phyloP scores from a whole-genome alignment of 2,888 invertebrate genomes.

The Drosophila neonasuta region DNA sequence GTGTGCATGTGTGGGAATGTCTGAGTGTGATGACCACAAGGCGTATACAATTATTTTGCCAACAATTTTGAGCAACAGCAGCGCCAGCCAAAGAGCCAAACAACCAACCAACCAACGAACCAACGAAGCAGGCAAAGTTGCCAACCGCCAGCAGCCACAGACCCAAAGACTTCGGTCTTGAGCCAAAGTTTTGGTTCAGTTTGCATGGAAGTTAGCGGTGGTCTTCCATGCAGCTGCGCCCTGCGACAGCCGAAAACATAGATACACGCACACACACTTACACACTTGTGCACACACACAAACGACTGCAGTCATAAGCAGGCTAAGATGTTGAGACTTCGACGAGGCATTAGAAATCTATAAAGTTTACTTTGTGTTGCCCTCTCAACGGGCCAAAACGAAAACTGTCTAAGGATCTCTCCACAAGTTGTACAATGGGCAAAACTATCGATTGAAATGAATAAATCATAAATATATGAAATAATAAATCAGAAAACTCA shows the following conservation, averaged over 20 bases:
- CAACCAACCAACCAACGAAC: conserved; percentile 33
- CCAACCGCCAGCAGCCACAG: conserved; percentile 57
- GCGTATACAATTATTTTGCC: conserved; percentile 72
- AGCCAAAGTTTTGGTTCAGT: conserved; percentile 52
- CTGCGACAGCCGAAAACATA: conserved; percentile 16
- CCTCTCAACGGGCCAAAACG: conserved; percentile 11
- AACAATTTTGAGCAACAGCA: conserved; percentile 59
- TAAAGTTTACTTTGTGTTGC: conserved; percentile 64
- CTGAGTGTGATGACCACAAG: conserved; percentile 56
- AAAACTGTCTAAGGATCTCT: conserved; percentile 9
- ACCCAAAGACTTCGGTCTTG: conserved; percentile 41
- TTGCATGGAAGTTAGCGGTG: conserved; percentile 60
- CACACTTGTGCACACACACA: conserved; percentile 11
- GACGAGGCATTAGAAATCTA: conserved; percentile 61
- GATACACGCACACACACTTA: conserved; percentile 7
- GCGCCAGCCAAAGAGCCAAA: conserved; percentile 33
- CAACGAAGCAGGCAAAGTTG: conserved; percentile 49
- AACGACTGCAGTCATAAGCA: conserved; percentile 27
- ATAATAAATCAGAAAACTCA: too few relatives aligned
- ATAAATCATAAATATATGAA: too few relatives aligned
- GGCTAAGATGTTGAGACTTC: conserved; percentile 38
- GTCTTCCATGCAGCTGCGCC: conserved; percentile 56
- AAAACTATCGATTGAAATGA: neutral
- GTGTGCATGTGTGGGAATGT: conserved; percentile 9
- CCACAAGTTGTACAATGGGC: conserved; percentile 7